Conservation (phyloP, 2,113 vertebrate species). For the Delphinapterus leucas region DNA sequence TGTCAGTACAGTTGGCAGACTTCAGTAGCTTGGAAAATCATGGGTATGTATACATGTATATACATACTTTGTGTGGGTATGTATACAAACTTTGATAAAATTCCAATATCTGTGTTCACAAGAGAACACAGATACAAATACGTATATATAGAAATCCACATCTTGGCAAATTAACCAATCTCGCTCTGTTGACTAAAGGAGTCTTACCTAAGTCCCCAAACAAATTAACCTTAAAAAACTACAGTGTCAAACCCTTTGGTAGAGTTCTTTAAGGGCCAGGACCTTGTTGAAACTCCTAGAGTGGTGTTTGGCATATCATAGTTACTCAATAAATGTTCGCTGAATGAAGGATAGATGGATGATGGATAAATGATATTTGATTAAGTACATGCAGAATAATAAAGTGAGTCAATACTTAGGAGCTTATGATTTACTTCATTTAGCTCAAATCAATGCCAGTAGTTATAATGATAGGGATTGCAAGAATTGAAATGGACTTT, state of each 20-base stretch:
- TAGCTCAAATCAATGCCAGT: not conserved
- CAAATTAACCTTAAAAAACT: slow-evolving; percentile 3
- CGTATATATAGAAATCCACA: not conserved
- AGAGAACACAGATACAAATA: not conserved
- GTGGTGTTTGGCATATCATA: not conserved
- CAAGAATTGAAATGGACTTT: not conserved
- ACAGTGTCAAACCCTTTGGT: not conserved
- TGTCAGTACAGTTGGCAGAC: not conserved
- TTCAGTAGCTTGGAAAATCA: not conserved
- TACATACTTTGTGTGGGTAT: not conserved
- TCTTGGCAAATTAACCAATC: not conserved
- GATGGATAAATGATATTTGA: not conserved
- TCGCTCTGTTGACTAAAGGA: not conserved
- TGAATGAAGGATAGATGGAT: not conserved
- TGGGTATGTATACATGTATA: not conserved
- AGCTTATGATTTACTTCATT: not conserved
- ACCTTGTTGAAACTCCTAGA: not conserved
- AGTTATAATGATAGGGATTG: not conserved
- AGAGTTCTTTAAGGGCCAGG: not conserved
- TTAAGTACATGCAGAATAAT: not conserved
- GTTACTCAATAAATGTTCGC: not conserved
- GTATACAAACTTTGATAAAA: not conserved
- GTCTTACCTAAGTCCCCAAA: not conserved
- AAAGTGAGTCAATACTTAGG: not conserved
- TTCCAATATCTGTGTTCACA: not conserved